phyloP scores from a whole-genome alignment of 2,888 invertebrate species.

The Macrosoma leucophasiata region DNA sequence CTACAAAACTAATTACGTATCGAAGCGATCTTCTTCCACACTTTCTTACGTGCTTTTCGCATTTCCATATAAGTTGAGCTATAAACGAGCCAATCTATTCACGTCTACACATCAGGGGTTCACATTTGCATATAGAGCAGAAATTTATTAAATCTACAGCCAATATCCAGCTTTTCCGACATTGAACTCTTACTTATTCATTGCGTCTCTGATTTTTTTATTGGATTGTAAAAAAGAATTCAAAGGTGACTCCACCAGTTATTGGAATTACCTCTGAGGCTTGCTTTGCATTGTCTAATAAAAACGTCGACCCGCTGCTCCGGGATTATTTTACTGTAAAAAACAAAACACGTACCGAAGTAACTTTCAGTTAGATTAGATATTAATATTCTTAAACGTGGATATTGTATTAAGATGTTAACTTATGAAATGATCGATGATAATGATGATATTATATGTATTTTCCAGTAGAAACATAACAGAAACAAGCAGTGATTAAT shows the following conservation, averaged over 20 bases:
- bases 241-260: conserved; percentile 30
- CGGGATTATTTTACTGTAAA: too few relatives aligned
- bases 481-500: conserved; percentile 50
- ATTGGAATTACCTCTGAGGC: conserved; percentile 10
- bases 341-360: too few relatives aligned
- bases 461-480: conserved; percentile 27
- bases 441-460: too few relatives aligned
- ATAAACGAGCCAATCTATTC: conserved; percentile 76
- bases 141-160: conserved; percentile 77
- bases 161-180: conserved; percentile 72
- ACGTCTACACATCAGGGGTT: conserved; percentile 76
- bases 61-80: conserved; percentile 76
- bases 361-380: too few relatives aligned
- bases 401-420: too few relatives aligned
- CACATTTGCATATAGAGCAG: conserved; percentile 76
- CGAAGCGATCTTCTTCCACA: conserved; percentile 69
- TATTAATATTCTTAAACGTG: too few relatives aligned
- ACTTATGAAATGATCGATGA: too few relatives aligned
- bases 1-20: conserved; percentile 74
- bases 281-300: conserved; percentile 10
- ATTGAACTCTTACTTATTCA: conserved; percentile 67
- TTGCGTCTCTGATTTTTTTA: conserved; percentile 57
- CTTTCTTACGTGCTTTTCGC: conserved; percentile 75
- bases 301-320: too few relatives aligned
- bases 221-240: conserved; percentile 46